Evolutionary conservation across 2,888 invertebrate genomes (phyloP), one percentile per base, ranked within the genome.

Genomic region (Cecidostiba fungosa): DNA sequence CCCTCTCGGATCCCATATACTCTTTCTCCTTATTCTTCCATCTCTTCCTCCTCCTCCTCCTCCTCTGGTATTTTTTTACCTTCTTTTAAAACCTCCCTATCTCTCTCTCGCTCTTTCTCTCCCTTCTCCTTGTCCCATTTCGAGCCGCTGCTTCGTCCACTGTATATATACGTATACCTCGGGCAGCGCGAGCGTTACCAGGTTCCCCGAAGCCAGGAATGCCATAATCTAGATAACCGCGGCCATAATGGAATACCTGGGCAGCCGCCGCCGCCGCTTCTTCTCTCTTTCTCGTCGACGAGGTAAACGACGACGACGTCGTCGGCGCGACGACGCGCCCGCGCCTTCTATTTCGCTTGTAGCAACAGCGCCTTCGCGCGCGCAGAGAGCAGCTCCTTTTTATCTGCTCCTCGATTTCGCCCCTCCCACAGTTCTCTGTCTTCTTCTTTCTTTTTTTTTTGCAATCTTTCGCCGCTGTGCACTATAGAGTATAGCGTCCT

Each of bases 141-240:
- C 66, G 73, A 77, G 47, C 29, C 73, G 87, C 88, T 88, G 23
- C n/a, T 8, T 79, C 78, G 29, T 62, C 23, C 66, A 26, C 59
- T 76, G 29, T 36, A 26, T 26, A 32, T 32, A 32, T 32, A 10
- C 43, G 12, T 72, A 77, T 87, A 59, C 62, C 47, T 39, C 16
- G 50, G 14, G 70, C 36, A 23, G 32, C 54, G 86, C 78, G 72
- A 76, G 85, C 87, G 86, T 89, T 87, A 89, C 89, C 88, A 89
- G 88, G 90, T 90, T 92, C 91, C 91, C 89, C 90, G 89, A 91
- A 91, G 91, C 89, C 77, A 89, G 92, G 92, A 93, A 92, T 92
- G 92, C 92, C 91, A 91, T 92, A 92, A 92, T 93, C 93, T 92
- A 92, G 92, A 93, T 92, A 93, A 92, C 91, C 91, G 80, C 80